Evolutionary conservation across 2,888 invertebrate genomes (phyloP).

Genomic region (Aphidoletes aphidimyza): DNA sequence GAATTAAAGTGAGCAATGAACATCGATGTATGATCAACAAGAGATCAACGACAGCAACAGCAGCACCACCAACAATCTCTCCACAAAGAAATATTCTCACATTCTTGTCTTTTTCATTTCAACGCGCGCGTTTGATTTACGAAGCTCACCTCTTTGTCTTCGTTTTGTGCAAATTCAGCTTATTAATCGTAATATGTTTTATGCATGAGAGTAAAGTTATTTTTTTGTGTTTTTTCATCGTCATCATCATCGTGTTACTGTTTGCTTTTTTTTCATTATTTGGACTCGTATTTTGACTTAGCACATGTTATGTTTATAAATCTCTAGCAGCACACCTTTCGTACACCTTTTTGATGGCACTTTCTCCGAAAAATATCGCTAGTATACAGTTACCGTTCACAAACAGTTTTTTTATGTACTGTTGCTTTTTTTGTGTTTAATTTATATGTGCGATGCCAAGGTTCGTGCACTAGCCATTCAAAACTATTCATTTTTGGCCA

Average conservation of each 20-base stretch:
- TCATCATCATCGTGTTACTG: too few relatives aligned
- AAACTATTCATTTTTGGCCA: not conserved
- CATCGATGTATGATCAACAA: not conserved
- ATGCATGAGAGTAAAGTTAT: conserved; percentile 47
- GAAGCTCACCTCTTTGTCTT: not conserved
- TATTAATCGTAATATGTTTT: conserved; percentile 46
- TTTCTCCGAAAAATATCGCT: conserved; percentile 20
- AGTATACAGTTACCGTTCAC: conserved; percentile 17
- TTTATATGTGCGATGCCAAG: not conserved
- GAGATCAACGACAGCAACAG: not conserved
- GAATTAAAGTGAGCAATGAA: too few relatives aligned
- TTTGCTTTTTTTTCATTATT: conserved; percentile 7
- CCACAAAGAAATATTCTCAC: conserved; percentile 6
- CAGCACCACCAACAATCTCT: not conserved
- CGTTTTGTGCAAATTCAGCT: conserved; percentile 40
- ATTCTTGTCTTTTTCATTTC: conserved; percentile 34
- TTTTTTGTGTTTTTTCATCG: not conserved
- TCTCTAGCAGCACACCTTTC: not conserved
- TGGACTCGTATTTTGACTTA: conserved; percentile 30
- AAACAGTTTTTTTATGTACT: not conserved
- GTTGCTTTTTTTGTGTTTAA: not conserved
- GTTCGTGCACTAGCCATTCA: not conserved
- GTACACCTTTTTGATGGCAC: conserved; percentile 27
- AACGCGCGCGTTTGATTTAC: not conserved
- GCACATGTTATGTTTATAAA: conserved; percentile 2